Base-by-base conservation (phyloP, 1,140 invertebrate species). In the Trichonephila inaurata region DNA sequence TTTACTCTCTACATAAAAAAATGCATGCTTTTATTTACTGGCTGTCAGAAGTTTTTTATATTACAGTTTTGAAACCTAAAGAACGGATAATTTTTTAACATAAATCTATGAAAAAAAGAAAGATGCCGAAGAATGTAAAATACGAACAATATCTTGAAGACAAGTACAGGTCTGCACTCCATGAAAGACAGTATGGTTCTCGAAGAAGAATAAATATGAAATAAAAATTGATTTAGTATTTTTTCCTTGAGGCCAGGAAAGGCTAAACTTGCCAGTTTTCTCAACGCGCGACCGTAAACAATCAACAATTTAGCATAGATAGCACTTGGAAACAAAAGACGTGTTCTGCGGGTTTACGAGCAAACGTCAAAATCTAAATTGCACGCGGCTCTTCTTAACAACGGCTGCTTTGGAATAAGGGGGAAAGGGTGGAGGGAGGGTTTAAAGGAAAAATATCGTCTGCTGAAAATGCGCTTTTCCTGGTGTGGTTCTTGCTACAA, bases 241-340 rank as follows among this genome's bases (percentile, higher is more conserved):
- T 33, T 64, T 87, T 64, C 85, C 28, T 61, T 77, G 72, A 77
- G 7, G 12, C 61, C n/a, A 12, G 21, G 44, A 62, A 87, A 33
- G n/a, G 28, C 58, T 51, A 51, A 87, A 83, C n/a, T 64, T 28
- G 40, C 85, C 85, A 87, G 51, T 87, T 87, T 87, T 87, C 58
- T 40, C 58, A 60, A 62, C 16, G 24, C 60, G 28, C 14, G n/a
- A 83, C 82, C 82, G 61, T 89, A 91, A 91, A 91, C 89, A 91
- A 91, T 91, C 89, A 58, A 40, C 62, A 62, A 81, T 91, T 91
- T 81, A 91, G 58, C 89, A 91, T 82, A 58, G 58, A 91, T 91
- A 12, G 77, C 89, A 91, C 66, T 40, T 91, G 28, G 24, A 82
- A 62, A 91, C 89, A 91, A 91, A 91, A 91, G 89, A 61, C 58